phyloP scores from a whole-genome alignment of 2,113 vertebrate species.

The Tragelaphus imberbis region DNA sequence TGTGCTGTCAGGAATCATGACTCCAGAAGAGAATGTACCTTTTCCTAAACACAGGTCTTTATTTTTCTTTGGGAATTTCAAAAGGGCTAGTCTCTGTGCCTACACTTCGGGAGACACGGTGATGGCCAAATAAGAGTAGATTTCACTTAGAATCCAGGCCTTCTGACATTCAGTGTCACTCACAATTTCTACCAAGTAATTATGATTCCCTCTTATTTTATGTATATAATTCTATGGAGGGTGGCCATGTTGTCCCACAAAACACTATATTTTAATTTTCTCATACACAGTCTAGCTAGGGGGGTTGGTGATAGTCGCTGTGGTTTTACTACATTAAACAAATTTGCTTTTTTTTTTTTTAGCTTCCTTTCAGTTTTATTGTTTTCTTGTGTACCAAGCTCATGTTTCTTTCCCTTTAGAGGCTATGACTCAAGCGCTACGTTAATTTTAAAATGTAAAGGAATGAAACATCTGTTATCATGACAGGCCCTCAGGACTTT shows the following conservation, averaged over 20 bases:
- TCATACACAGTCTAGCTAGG: not conserved
- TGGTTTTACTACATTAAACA: not conserved
- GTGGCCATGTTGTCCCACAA: not conserved
- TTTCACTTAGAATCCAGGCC: not conserved
- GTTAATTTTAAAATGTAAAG: conserved; percentile 61
- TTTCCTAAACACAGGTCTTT: not conserved
- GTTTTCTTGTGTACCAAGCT: not conserved
- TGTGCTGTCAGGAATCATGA: not conserved
- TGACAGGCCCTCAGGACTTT: conserved; percentile 44
- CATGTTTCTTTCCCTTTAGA: conserved; percentile 34
- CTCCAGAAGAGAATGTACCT: not conserved
- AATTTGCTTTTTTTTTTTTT: not conserved
- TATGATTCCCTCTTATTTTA: not conserved
- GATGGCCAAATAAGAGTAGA: not conserved
- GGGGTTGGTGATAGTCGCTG: not conserved
- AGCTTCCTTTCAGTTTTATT: not conserved
- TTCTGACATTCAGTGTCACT: not conserved
- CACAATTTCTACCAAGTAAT: not conserved
- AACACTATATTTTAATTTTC: not conserved
- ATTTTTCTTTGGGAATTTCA: not conserved
- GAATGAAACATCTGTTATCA: conserved; percentile 51
- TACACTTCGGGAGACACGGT: fast-evolving
- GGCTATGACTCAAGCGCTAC: conserved; percentile 29
- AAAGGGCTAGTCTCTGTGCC: not conserved
- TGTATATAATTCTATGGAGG: not conserved